Base-by-base conservation (phyloP, 2,797 vertebrate genomes). In the Sebastes hopkinsi region DNA sequence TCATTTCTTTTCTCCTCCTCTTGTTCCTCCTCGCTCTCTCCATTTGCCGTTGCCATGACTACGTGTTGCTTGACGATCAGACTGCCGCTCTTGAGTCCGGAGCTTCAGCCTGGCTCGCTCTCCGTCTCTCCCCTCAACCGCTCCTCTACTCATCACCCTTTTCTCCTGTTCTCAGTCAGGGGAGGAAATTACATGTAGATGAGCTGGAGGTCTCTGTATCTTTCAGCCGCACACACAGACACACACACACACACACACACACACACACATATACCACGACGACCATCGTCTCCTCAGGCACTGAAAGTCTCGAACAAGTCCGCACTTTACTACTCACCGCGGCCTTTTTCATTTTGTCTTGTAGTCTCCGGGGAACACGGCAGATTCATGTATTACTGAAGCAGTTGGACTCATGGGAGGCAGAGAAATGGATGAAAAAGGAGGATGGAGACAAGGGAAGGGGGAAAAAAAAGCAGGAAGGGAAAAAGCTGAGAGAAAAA, bases 31-130 rank as follows among this genome's bases (percentile, higher is more conserved):
- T 77, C 13, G 2, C 72, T 72, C 77, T 77, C 72, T 87, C 83
- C 62, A 78, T 91, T 89, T 80, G 80, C 81, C 65, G 92, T 94
- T 94, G 87, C 92, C 82, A 94, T 93, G 92, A 70, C 89, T 82
- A 94, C 92, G 3, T 79, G 87, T 93, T 91, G 89, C 92, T 93
- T 92, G 87, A 89, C 71, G 82, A 91, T 93, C 83, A 85, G 75
- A 58, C 72, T 75, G 80, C 72, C 22, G 29, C 88, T 92, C 83
- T 94, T 87, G 87, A 93, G 84, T 88, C 89, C 73, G 12, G 66
- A 79, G 87, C 89, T 66, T 88, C 79, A 82, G 72, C 75, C 75
- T 55, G 73, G 72, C 78, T 88, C 72, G 4, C 76, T 79, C 85
- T 83, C 67, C 62, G 79, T 68, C 67, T 84, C 81, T 64, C 76